Evolutionary conservation across 2,888 invertebrate species (phyloP), one percentile per base, ranked within the genome.

Genomic region (Corythucha ciliata): DNA sequence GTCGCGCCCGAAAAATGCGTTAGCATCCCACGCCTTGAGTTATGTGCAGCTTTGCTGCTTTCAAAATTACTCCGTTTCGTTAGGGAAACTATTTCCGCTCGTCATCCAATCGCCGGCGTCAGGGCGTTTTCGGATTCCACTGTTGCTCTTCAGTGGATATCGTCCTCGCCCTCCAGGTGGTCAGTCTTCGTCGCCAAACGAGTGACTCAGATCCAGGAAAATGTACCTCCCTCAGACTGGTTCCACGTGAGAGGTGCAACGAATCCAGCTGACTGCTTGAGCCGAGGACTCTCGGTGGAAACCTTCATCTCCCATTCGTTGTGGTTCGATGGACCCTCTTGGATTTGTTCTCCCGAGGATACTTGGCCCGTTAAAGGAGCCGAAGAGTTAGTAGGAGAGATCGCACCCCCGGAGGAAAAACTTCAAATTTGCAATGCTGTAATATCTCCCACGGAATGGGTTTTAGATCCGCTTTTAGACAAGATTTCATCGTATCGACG

Each of bases 251-350:
- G 20, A 40, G 40, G 40, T 10, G 40, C 18, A 8, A 21, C 16
- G 8, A 40, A 36, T 16, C 36, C 36, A 7, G 25, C 44, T 14
- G 44, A 42, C 18, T 42, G 44, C 18, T 8, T 26, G 12, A 42
- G 44, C 10, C 25, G 44, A 26, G 44, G 40, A 8, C 10, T 40
- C 8, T 8, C 16, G 8, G 40, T 8, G 10, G 5, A 16, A 16
- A 24, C 18, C 6, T 21, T 40, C 10, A 8, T 21, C 6, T 14
- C 22, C 8, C 25, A 22, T 16, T 12, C 3, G 10, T 18, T 41
- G n/a, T 5, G 41, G 41, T 22, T 5, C n/a, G n/a, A 2, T 14
- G 41, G 41, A 3, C 41, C 41, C 3, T 41, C 41, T 8, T 41
- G 41, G 41, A 12, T 47, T 10, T 12, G n/a, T 3, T 3, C 22